These are phyloP conservation scores for Euplexia lucipara DNA, from an alignment of 2,888 invertebrate genomes.

Conservation along the genomic window DNA sequence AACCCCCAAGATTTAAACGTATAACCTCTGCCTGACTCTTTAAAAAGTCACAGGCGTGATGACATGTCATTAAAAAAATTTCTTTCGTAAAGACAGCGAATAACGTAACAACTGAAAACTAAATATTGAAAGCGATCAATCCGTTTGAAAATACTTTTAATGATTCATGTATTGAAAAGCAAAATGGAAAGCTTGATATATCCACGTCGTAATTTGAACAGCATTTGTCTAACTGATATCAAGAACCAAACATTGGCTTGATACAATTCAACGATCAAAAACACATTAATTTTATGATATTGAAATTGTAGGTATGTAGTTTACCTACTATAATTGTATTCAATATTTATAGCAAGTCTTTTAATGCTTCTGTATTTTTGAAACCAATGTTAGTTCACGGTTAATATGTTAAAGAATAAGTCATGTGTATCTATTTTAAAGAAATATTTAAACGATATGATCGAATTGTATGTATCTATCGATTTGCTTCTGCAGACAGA, in stretches of 20 bases:
- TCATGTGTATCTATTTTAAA: slow-evolving; percentile 54
- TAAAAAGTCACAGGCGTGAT: no score
- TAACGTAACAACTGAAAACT: background rate
- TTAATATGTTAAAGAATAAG: slow-evolving; percentile 52
- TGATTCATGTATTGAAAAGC: background rate
- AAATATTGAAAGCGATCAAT: background rate
- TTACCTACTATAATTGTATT: slow-evolving; percentile 51
- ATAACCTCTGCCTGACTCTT: no score
- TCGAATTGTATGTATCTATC: background rate
- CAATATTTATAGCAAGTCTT: slow-evolving; percentile 28
- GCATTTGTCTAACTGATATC: slow-evolving; percentile 23
- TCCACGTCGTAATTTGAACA: slow-evolving; percentile 15
- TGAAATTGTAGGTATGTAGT: slow-evolving; percentile 14
- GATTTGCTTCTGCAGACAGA: background rate
- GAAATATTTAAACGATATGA: slow-evolving; percentile 53
- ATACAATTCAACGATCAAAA: slow-evolving; percentile 34
- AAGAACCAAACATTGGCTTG: slow-evolving; percentile 34
- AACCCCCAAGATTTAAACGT: no score
- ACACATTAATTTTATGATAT: slow-evolving; percentile 48
- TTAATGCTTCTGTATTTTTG: slow-evolving; percentile 33
- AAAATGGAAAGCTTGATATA: slow-evolving; percentile 5
- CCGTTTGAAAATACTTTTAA: background rate
- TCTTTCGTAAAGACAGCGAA: no score
- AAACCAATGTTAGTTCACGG: slow-evolving; percentile 58
- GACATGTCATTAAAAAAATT: no score